These are phyloP conservation scores for Triplophysa yarkandensis DNA, from an alignment of 2,797 vertebrate species.

Conservation along the genomic window DNA sequence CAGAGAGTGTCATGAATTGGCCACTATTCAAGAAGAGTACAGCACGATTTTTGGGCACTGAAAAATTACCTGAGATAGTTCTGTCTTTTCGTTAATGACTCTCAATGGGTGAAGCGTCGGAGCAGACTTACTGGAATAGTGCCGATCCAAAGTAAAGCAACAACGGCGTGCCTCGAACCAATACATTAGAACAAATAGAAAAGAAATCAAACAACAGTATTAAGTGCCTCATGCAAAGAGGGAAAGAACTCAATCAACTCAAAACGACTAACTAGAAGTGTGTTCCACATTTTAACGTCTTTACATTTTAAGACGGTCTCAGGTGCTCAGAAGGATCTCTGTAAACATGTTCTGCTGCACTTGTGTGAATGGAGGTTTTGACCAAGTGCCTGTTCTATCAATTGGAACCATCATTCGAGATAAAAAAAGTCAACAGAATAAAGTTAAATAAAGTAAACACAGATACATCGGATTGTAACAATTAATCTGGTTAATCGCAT, in stretches of 20 bases:
- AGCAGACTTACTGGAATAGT: conserved; percentile 64
- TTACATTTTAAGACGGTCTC: conserved; percentile 72
- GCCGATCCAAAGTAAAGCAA: conserved; percentile 66
- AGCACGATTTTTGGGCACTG: conserved; percentile 76
- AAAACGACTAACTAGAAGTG: conserved; percentile 55
- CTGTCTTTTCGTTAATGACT: conserved; percentile 72
- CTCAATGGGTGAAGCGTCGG: conserved; percentile 63
- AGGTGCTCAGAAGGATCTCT: conserved; percentile 63
- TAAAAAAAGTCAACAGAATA: conserved; percentile 62
- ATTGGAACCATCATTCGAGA: conserved; percentile 48
- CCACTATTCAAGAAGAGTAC: conserved; percentile 59
- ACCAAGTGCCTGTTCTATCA: conserved; percentile 59
- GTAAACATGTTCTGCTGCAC: conserved; percentile 68
- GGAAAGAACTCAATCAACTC: conserved; percentile 57
- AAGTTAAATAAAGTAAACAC: conserved; percentile 69
- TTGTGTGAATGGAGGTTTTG: conserved; percentile 62
- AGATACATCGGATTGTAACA: conserved; percentile 72
- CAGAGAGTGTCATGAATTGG: conserved; percentile 45
- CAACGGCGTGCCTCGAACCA: conserved; percentile 61
- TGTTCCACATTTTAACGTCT: conserved; percentile 67
- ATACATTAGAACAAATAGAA: conserved; percentile 64
- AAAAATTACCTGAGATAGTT: conserved; percentile 82
- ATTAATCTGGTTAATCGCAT: conserved; percentile 74
- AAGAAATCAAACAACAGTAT: conserved; percentile 64
- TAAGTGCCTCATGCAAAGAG: conserved; percentile 80